Conservation (phyloP, 2,888 invertebrate genomes). For the Caenorhabditis becei region DNA sequence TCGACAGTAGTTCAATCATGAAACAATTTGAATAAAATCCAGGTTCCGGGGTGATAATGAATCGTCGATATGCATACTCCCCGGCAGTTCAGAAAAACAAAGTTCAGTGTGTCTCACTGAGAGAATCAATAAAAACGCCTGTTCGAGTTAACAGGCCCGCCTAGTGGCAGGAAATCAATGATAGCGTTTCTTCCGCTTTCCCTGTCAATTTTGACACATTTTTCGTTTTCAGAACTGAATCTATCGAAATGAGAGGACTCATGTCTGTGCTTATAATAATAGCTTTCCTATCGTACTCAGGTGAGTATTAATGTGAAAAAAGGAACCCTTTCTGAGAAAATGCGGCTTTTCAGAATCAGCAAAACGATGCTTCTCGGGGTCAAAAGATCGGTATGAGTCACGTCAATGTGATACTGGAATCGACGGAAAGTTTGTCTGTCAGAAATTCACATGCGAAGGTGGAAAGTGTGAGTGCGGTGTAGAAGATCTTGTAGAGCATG, state of each 20-base stretch:
- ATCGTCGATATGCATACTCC: too few relatives aligned
- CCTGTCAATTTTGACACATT: background rate
- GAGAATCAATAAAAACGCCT: constrained; percentile 4
- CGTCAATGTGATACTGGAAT: constrained; percentile 75
- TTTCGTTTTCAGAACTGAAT: background rate
- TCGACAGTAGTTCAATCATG: too few relatives aligned
- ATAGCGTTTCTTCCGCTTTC: background rate
- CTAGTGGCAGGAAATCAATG: background rate
- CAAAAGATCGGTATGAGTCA: constrained; percentile 72
- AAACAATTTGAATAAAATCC: too few relatives aligned
- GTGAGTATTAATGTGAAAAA: background rate
- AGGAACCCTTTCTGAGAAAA: too few relatives aligned
- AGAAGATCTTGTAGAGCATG: too few relatives aligned
- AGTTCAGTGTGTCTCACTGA: background rate
- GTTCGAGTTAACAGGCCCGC: background rate
- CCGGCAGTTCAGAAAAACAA: background rate
- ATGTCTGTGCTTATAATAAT: background rate
- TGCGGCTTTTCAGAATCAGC: constrained; percentile 75
- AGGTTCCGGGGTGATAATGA: too few relatives aligned
- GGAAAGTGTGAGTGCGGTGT: constrained; percentile 75
- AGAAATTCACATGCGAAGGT: constrained; percentile 78
- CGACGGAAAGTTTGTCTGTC: constrained; percentile 75
- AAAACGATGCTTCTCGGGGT: constrained; percentile 76
- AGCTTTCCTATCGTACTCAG: background rate
- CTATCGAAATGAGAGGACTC: background rate